phyloP scores from a whole-genome alignment of 2,113 vertebrate genomes.

The Halichoerus grypus region DNA sequence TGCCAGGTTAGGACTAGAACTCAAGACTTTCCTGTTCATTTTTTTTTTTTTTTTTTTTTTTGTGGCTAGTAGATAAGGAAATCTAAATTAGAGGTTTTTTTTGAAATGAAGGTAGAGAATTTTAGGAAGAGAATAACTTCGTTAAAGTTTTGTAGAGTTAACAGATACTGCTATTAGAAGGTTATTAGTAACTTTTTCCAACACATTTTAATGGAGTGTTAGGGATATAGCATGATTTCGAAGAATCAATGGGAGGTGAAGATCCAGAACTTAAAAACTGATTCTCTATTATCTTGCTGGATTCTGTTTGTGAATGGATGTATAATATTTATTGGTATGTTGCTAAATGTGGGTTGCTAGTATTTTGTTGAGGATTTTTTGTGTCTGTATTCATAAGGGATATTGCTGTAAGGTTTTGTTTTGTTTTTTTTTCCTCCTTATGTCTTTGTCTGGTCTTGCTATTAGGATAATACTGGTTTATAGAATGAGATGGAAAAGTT shows the following conservation, averaged over 20 bases:
- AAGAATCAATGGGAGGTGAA: neutral
- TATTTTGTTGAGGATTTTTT: neutral
- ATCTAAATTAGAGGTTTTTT: conserved; percentile 9
- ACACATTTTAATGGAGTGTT: neutral
- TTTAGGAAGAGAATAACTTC: conserved; percentile 7
- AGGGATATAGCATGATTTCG: neutral
- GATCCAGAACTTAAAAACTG: neutral
- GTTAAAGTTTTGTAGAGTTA: neutral
- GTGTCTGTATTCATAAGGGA: neutral
- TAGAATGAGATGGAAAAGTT: neutral
- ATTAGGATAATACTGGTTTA: neutral
- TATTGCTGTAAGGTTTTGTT: neutral
- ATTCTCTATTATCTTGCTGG: neutral
- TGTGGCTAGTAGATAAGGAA: conserved; percentile 1
- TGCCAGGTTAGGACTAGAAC: neutral
- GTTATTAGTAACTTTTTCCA: conserved; percentile 29
- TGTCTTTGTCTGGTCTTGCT: neutral
- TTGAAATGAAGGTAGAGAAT: neutral
- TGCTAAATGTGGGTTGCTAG: neutral
- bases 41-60: neutral
- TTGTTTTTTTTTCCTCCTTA: neutral
- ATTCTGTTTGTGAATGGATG: neutral
- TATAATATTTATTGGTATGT: neutral
- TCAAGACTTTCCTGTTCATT: neutral
- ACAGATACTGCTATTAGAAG: neutral